Evolutionary conservation across 2,888 invertebrate species (phyloP), one percentile per base, ranked within the genome.

Genomic region (Harmothoe impar): DNA sequence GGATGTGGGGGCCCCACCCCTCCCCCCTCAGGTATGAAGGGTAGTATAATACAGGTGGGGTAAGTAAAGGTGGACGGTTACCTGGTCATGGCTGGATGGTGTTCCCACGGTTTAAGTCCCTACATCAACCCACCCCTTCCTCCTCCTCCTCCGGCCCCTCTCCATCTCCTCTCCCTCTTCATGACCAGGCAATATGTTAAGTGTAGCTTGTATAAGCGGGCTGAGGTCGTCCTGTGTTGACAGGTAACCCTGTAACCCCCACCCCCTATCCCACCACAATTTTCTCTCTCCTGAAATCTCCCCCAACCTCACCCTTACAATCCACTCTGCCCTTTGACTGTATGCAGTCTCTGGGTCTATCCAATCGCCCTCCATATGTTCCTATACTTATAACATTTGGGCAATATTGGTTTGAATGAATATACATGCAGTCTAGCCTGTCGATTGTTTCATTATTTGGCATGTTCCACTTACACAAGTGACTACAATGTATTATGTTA

Each of bases 151-250:
- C 43, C 43, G 3, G 43, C 43, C 43, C 43, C 10, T 43, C 43
- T 43, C 43, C 43, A 43, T 43, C 43, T 3, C 10, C 43, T 43
- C 43, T 43, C 43, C 43, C 43, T 43, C 29, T 72, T 72, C 31
- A 72, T 25, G 72, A 17, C 72, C 10, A 25, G 72, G 72, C 72
- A 72, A 72, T 72, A 72, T 72, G 72, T 72, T 72, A 72, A 72
- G 72, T 72, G 72, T 72, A 72, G 72, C 72, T 72, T 72, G 72
- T 72, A 25, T 72, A 72, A 72, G 72, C 29, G 29, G 23, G 3
- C 72, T n/a, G 62, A 72, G 72, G 72, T 29, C 72, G 23, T n/a
- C 54, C 1, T 17, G n/a, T 85, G 85, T 85, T 25, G 25, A 15
- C 52, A 51, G 23, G 85, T 85, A 52, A 85, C 85, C 51, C 29